Evolutionary conservation across 2,888 invertebrate genomes (phyloP).

Genomic region (Agrochola lota): DNA sequence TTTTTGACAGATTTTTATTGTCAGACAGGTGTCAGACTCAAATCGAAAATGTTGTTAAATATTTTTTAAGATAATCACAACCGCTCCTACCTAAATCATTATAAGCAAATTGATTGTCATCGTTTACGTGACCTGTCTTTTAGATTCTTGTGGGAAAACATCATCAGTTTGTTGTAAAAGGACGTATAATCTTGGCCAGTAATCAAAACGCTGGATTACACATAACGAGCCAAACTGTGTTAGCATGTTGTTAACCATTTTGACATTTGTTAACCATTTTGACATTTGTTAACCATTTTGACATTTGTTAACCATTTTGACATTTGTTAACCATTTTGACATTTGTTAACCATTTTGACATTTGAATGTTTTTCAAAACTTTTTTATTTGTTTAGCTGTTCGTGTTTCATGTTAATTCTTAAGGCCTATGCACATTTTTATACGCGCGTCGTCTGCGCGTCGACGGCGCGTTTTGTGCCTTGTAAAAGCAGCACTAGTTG

Average conservation of each 20-base stretch:
- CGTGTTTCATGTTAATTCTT: background rate
- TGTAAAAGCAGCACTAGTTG: background rate
- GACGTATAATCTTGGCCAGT: background rate
- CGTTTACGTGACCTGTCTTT: conserved; percentile 1
- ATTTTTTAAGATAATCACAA: conserved; percentile 37
- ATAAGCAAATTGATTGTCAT: conserved; percentile 20
- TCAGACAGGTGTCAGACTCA: conserved; percentile 29
- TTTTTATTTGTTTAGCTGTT: background rate
- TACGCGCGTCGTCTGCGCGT: background rate
- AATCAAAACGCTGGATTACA: background rate
- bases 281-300: too few relatives aligned
- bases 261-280: too few relatives aligned
- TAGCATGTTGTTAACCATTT: background rate
- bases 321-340: too few relatives aligned
- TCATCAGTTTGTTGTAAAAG: conserved; percentile 3
- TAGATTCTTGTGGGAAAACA: conserved; percentile 11
- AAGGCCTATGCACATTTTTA: background rate
- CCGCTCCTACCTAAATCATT: conserved; percentile 28
- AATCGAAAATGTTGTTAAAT: conserved; percentile 52
- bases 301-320: too few relatives aligned
- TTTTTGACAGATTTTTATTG: conserved; percentile 2
- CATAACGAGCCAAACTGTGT: background rate
- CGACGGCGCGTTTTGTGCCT: background rate
- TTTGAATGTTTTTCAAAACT: background rate
- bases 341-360: too few relatives aligned